phyloP scores from a whole-genome alignment of 2,113 vertebrate genomes.

The Corythornis vintsioides region DNA sequence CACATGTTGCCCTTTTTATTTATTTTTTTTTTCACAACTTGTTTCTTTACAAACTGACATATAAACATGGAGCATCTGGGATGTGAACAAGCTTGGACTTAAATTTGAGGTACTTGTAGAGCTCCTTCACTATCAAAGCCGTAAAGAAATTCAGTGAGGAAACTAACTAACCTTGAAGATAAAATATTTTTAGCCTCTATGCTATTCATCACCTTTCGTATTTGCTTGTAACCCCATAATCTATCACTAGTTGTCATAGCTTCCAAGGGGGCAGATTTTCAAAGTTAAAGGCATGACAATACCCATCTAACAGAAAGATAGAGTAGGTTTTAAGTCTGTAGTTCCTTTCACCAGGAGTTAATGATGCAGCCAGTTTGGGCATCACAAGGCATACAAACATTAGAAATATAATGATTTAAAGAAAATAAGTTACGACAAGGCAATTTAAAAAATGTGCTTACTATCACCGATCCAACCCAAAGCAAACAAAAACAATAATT shows the following conservation, averaged over 20 bases:
- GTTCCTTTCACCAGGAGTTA: not conserved
- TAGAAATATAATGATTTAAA: not conserved
- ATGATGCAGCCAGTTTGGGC: not conserved
- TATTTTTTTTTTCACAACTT: not conserved
- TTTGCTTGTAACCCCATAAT: not conserved
- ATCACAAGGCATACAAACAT: not conserved
- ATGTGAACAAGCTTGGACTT: not conserved
- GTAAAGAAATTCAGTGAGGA: not conserved
- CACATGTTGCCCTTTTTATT: not conserved
- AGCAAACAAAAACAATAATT: conserved; percentile 41
- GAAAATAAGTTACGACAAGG: conserved; percentile 14
- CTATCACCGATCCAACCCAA: not conserved
- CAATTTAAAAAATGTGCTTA: conserved; percentile 16
- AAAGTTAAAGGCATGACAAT: not conserved
- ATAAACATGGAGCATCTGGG: not conserved
- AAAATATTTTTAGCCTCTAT: not conserved
- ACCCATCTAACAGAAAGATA: not conserved
- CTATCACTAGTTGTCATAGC: conserved; percentile 23
- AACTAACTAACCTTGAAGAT: not conserved
- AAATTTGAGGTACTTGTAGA: not conserved
- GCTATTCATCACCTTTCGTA: not conserved
- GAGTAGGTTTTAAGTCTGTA: not conserved
- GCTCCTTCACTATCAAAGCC: not conserved
- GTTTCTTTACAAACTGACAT: not conserved
- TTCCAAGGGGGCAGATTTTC: conserved; percentile 27